Evolutionary conservation across 2,888 invertebrate genomes (phyloP), one percentile per base, ranked within the genome.

Genomic region (Ephialtes manifestator): DNA sequence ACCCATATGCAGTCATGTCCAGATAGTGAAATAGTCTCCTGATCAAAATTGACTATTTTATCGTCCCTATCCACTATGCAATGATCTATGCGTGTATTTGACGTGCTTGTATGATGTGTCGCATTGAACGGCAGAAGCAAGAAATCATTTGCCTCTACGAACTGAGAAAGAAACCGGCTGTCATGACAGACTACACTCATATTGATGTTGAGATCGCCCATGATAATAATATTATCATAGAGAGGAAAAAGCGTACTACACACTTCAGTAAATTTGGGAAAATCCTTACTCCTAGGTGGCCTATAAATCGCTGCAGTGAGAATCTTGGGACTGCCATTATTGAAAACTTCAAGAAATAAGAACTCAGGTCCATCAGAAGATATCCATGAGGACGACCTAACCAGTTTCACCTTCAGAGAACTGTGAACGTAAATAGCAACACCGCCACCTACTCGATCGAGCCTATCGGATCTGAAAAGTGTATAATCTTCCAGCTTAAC

Each of bases 181-280:
- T 68, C 48, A 24, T 48, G 20, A 15, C 13, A 39, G 3, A 15
- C 24, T 5, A 10, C 8, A 1, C 5, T 1, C 53, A 70, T 70
- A 35, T 70, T 35, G 0, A 18, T 31, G 7, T 70, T 70, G 13
- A 70, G 18, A 70, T 70, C 70, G 1, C 35, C 70, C n/a, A 53
- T 51, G 4, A 70, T 31, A 31, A 70, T 3, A 10, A 70, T 2
- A 28, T 31, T 51, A 18, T 10, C 2, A 28, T 51, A 53, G 1
- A 18, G 31, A 3, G 10, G 13, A 4, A 4, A 4, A 0, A 18
- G 5, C 11, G 1, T n/a, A 1, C n/a, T 7, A 7, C 31, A 31
- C 13, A 18, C 70, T 0, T n/a, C 10, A 10, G 11, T 15, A 1
- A 53, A 70, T 0, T 11, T 28, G 8, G 3, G 8, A 10, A 53